phyloP scores from a whole-genome alignment of 1,140 invertebrate genomes.

The Drosophila trapezifrons region DNA sequence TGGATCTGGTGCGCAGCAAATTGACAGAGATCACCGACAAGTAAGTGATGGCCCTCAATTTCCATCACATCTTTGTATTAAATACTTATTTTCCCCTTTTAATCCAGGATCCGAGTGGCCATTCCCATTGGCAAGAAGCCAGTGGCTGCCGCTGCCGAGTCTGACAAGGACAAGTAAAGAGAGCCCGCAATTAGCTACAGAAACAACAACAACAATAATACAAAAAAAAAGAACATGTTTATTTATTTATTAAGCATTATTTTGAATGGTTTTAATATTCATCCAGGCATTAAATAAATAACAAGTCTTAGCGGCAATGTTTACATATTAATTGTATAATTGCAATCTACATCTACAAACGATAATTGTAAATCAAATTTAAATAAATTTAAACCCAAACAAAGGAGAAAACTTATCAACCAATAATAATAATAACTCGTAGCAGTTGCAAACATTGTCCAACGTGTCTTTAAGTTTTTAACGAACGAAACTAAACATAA shows the following conservation, averaged over 20 bases:
- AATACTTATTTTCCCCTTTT: background rate
- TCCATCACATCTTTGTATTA: background rate
- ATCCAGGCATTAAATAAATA: conserved; percentile 78
- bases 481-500: conserved; percentile 66
- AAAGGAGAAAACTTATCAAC: conserved; percentile 18
- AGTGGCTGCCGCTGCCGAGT: conserved; percentile 85
- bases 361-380: conserved; percentile 58
- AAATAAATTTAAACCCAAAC: conserved; percentile 27
- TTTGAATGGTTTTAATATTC: conserved; percentile 79
- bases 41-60: conserved; percentile 86
- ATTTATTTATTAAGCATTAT: conserved; percentile 82
- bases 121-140: conserved; percentile 92
- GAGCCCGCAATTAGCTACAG: conserved; percentile 54
- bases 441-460: conserved; percentile 71
- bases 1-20: conserved; percentile 94
- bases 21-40: conserved; percentile 94
- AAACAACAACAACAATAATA: conserved; percentile 39
- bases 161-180: conserved; percentile 92
- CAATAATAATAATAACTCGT: conserved; percentile 55
- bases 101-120: conserved; percentile 93
- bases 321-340: conserved; percentile 70
- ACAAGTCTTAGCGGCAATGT: conserved; percentile 59
- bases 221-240: conserved; percentile 67
- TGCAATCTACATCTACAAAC: conserved; percentile 57
- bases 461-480: conserved; percentile 77